Conservation (phyloP, 2,888 invertebrate species). For the Tipula lateralis region DNA sequence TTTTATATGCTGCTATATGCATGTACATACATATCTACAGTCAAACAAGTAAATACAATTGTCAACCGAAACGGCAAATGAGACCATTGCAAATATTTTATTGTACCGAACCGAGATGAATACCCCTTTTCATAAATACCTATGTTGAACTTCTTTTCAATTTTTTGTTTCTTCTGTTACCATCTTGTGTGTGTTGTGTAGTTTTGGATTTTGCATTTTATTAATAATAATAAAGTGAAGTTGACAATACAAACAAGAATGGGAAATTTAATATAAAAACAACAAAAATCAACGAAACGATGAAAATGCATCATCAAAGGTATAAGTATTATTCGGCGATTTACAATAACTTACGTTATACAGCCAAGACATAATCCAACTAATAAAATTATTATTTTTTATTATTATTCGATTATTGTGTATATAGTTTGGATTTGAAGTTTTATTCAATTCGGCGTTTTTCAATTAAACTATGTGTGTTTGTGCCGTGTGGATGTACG, state of each 20-base stretch:
- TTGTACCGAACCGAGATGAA: background rate
- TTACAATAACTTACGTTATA: slow-evolving; percentile 3
- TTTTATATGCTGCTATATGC: background rate
- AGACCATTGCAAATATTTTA: background rate
- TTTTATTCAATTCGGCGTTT: slow-evolving; percentile 19
- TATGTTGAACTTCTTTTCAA: background rate
- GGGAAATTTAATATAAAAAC: background rate
- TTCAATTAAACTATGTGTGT: background rate
- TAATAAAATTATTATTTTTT: slow-evolving; percentile 24
- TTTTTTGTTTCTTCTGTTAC: background rate
- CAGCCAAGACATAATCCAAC: slow-evolving; percentile 6
- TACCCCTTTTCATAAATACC: background rate
- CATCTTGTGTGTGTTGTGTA: background rate
- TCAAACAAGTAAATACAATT: background rate
- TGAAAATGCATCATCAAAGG: slow-evolving; percentile 12
- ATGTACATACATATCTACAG: background rate
- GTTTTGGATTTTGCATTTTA: background rate
- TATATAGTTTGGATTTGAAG: background rate
- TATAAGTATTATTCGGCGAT: background rate
- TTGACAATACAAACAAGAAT: slow-evolving; percentile 19
- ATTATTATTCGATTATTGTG: background rate
- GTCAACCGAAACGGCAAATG: background rate
- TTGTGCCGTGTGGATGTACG: background rate
- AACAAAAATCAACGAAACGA: background rate
- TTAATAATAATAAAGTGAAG: background rate